phyloP scores from a whole-genome alignment of 2,113 vertebrate genomes.

The Prochilodus magdalenae region DNA sequence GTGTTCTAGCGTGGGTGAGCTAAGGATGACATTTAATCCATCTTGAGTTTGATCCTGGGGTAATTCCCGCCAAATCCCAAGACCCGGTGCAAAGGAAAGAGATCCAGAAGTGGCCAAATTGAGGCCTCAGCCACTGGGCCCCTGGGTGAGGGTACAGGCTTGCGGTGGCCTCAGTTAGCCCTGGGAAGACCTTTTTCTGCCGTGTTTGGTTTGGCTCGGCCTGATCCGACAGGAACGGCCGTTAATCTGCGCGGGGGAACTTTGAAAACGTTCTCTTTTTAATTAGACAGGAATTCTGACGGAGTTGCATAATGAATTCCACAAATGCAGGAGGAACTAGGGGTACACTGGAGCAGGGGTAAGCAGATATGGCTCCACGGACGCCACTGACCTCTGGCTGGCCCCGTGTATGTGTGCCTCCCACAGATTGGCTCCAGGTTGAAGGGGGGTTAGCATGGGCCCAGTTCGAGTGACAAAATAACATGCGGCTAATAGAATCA shows the following conservation, averaged over 20 bases:
- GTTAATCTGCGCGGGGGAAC: slow-evolving; percentile 61
- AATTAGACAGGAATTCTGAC: slow-evolving; percentile 66
- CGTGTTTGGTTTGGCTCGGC: slow-evolving; percentile 55
- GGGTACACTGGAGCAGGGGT: slow-evolving; percentile 42
- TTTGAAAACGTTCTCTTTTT: slow-evolving; percentile 67
- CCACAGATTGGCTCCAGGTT: slow-evolving; percentile 71
- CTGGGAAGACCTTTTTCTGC: slow-evolving; percentile 17
- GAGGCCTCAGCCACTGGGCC: slow-evolving; percentile 20
- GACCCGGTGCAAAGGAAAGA: slow-evolving; percentile 37
- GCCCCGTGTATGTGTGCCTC: slow-evolving; percentile 58
- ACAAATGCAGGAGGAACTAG: slow-evolving; percentile 71
- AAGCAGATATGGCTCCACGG: slow-evolving; percentile 66
- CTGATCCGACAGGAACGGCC: slow-evolving; percentile 54
- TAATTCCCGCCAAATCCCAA: slow-evolving; percentile 34
- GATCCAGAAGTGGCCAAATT: slow-evolving; percentile 55
- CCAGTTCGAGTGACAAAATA: slow-evolving; percentile 63
- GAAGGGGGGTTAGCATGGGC: slow-evolving; percentile 51
- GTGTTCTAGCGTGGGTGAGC: slow-evolving; percentile 43
- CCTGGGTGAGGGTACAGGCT: slow-evolving; percentile 22
- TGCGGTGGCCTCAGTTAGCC: slow-evolving; percentile 52
- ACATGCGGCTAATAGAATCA: slow-evolving; percentile 56
- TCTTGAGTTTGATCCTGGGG: slow-evolving; percentile 46
- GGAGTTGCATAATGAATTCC: slow-evolving; percentile 69
- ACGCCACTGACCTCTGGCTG: slow-evolving; percentile 69
- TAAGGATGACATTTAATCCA: slow-evolving; percentile 58